phyloP scores from a whole-genome alignment of 2,113 vertebrate genomes.

The Corynorhinus townsendii region DNA sequence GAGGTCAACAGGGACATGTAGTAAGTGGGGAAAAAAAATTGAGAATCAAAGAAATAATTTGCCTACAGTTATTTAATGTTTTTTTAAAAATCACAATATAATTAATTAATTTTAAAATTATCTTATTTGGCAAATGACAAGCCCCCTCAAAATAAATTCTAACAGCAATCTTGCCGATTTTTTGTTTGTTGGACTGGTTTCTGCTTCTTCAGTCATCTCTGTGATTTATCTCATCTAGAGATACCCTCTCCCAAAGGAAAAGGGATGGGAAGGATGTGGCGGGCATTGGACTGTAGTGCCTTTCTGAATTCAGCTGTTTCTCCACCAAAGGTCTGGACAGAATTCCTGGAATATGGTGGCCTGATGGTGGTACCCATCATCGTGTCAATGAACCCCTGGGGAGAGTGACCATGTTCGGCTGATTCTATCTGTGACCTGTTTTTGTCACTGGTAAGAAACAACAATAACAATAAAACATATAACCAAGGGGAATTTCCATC shows the following conservation, averaged over 20 bases:
- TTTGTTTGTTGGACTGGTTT: neutral
- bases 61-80: neutral
- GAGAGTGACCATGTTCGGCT: neutral
- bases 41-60: neutral
- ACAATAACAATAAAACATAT: neutral
- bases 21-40: neutral
- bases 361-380: neutral
- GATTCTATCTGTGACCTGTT: neutral
- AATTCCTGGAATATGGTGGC: neutral
- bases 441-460: neutral
- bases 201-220: neutral
- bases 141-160: neutral
- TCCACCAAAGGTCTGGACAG: neutral
- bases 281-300: neutral
- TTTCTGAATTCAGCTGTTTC: neutral
- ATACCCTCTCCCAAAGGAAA: neutral
- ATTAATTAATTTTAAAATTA: neutral
- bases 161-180: neutral
- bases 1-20: neutral
- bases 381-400: neutral
- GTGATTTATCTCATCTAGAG: neutral
- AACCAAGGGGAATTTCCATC: neutral
- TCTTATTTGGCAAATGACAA: neutral
- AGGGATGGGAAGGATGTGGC: neutral
- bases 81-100: neutral